Base-by-base conservation (phyloP, 2,113 vertebrate genomes). In the Aptenodytes patagonicus region DNA sequence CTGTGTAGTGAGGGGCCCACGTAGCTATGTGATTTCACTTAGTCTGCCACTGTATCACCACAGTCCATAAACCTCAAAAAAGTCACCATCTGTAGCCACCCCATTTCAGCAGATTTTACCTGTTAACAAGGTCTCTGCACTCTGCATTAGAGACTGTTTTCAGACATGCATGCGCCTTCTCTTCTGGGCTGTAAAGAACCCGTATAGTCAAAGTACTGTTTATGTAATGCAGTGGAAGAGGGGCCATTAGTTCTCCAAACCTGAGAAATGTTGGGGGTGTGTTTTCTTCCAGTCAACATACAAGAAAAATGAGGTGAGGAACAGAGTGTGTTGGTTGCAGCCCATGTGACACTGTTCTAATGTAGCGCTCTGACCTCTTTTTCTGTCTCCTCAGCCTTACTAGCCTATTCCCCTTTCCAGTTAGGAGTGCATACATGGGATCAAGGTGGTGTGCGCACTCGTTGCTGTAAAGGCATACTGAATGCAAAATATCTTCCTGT, bases 1-100 rank as follows among this genome's bases (percentile, higher is more conserved):
- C 31, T 62, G 1, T 10, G 9, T 54, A 14, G 36, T 7, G 26
- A 73, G 36, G 51, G 75, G 49, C 14, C 40, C 5, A 1, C 0
- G 2, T 25, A 61, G 47, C 25, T 69, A 1, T 15, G 31, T 55
- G 58, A n/a, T 49, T 78, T 92, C 14, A 18, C 32, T 62, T 62
- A 24, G 3, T 57, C 69, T 34, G 65, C 57, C 10, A 18, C 32
- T 68, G 3, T 47, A 62, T 54, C 14, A n/a, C 40, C 46, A 31
- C 11, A 38, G 34, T 29, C 36, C 10, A 2, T n/a, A 40, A 81
- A 61, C 26, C 12, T 76, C 38, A 49, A 31, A 44, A 29, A 42
- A 64, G 51, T 57, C 38, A 29, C 6, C 40, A 22, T 57, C 32
- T 66, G 36, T 46, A 47, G 73, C 51, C 9, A 32, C n/a, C 1